Percentiles rank a stretch among this genome's conserved stretches.
These are phyloP conservation scores for Ciconia boyciana DNA, from an alignment of 2,113 vertebrate genomes.

Conservation along the genomic window DNA sequence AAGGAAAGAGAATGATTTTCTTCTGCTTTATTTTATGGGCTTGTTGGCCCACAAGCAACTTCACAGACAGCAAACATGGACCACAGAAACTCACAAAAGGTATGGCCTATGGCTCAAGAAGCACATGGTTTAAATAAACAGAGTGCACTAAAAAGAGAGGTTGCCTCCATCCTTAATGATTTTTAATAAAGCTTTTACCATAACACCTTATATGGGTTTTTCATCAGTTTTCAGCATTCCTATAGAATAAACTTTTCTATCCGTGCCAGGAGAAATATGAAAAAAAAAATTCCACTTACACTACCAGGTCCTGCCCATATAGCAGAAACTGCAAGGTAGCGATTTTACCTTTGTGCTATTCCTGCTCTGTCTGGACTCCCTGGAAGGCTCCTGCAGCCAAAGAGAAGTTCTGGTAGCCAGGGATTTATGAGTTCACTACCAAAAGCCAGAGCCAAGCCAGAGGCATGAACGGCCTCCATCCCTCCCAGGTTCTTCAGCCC, in stretches of 20 bases:
- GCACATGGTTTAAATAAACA: background rate
- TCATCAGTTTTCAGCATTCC: slow-evolving; percentile 2
- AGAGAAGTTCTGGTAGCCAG: background rate
- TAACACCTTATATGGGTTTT: slow-evolving; percentile 14
- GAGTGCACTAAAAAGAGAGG: background rate
- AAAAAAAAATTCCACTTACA: background rate
- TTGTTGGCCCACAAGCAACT: background rate
- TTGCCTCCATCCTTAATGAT: background rate
- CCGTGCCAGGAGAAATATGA: background rate
- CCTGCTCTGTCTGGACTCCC: background rate
- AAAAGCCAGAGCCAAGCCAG: background rate
- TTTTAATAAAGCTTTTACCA: slow-evolving; percentile 42
- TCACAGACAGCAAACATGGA: background rate
- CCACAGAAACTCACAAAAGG: background rate
- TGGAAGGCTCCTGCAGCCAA: background rate
- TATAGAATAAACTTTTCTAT: background rate
- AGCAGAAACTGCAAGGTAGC: slow-evolving; percentile 4
- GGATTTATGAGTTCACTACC: slow-evolving; percentile 1
- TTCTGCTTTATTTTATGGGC: background rate
- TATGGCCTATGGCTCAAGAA: background rate
- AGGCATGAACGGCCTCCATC: background rate
- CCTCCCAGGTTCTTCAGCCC: background rate
- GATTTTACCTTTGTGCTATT: background rate
- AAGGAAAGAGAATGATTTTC: background rate
- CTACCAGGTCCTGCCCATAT: background rate